Conservation (phyloP, 35 echinoderm and acorn worm species). For the Ptychodera flava region DNA sequence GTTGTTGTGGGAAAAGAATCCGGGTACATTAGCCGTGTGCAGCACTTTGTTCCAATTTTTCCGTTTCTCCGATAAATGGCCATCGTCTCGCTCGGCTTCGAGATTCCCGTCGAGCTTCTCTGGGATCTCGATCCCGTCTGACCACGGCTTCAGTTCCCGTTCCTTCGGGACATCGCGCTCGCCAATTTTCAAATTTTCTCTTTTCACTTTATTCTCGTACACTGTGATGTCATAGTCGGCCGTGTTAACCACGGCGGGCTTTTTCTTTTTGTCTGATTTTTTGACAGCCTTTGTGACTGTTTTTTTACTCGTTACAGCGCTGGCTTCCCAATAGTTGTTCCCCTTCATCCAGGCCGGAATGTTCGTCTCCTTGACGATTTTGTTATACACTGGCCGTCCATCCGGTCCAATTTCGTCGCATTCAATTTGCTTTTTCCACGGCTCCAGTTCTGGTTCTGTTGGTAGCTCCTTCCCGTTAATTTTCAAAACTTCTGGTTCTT, state of each 20-base stretch:
- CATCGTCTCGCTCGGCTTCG: neutral
- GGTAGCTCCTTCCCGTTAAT: constrained; percentile 72
- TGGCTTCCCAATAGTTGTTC: constrained; percentile 63
- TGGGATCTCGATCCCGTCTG: constrained; percentile 73
- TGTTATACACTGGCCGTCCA: constrained; percentile 58
- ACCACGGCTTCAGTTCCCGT: constrained; percentile 72
- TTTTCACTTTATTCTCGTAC: constrained; percentile 67
- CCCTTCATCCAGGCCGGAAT: constrained; percentile 68
- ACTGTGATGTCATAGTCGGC: constrained; percentile 62
- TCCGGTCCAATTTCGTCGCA: constrained; percentile 28
- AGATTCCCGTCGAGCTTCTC: constrained; percentile 19
- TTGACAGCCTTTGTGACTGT: constrained; percentile 1
- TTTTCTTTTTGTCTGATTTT: constrained; percentile 21
- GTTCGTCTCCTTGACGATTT: constrained; percentile 77
- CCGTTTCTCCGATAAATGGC: constrained; percentile 22
- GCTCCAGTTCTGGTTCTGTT: constrained; percentile 53
- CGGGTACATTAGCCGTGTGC: constrained; percentile 68
- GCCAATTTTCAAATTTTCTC: constrained; percentile 52
- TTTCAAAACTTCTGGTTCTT: constrained; percentile 16
- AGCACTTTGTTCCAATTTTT: constrained; percentile 75
- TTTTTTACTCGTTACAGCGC: constrained; percentile 6
- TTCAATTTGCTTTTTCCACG: constrained; percentile 69
- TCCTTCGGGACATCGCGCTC: constrained; percentile 48
- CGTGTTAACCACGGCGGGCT: constrained; percentile 22
- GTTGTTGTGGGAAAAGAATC: constrained; percentile 68